A percentile compares a stretch with the other conserved stretches of the same genome.
phyloP scores from a whole-genome alignment of 2,113 vertebrate genomes.

The Ctenodactylus gundi region DNA sequence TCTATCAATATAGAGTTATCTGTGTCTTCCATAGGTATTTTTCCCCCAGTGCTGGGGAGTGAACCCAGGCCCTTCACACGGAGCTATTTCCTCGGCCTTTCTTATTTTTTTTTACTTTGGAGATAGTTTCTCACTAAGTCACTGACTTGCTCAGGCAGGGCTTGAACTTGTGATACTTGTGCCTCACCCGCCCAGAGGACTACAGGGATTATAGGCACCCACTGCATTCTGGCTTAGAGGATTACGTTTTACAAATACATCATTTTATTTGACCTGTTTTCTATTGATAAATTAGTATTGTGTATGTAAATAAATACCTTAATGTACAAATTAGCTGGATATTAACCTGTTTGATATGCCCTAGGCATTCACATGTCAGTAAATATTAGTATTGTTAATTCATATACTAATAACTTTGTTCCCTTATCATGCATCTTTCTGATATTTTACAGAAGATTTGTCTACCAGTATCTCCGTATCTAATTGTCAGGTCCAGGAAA shows the following conservation, averaged over 20 bases:
- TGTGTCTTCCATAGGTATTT: not conserved
- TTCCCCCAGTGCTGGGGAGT: not conserved
- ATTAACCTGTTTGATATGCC: not conserved
- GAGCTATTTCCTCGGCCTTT: not conserved
- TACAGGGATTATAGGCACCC: not conserved
- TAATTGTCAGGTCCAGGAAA: conserved; percentile 97
- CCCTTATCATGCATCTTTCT: conserved; percentile 67
- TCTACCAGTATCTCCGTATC: conserved; percentile 98
- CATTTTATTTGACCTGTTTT: conserved; percentile 30
- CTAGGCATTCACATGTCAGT: not conserved
- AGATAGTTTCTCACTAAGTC: not conserved
- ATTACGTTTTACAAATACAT: not conserved
- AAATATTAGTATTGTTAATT: conserved; percentile 44
- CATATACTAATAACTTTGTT: conserved; percentile 22
- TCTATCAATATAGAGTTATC: not conserved
- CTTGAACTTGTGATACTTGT: not conserved
- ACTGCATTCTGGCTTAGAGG: not conserved
- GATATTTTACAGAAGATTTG: conserved; percentile 91
- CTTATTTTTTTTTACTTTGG: not conserved
- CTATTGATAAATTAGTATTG: not conserved
- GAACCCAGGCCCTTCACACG: not conserved
- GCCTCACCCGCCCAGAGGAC: not conserved
- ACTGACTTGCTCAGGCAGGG: not conserved
- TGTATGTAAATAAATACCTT: not conserved
- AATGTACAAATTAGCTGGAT: conserved; percentile 1